These are phyloP conservation scores for Paramormyrops kingsleyae DNA, from an alignment of 2,113 vertebrate genomes.

Conservation along the genomic window DNA sequence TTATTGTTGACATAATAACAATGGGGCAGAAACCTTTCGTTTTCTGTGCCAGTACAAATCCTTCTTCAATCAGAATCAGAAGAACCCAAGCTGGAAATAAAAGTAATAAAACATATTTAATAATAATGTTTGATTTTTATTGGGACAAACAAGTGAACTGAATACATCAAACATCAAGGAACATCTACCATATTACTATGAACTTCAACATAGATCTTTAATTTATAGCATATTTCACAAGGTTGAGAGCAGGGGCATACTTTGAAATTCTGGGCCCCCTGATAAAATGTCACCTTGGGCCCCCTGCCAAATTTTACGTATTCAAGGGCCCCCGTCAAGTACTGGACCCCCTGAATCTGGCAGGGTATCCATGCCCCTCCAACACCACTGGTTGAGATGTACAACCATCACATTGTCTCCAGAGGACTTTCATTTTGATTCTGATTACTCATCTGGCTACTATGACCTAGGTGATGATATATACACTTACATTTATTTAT, in stretches of 20 bases:
- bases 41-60: conserved; percentile 87
- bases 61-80: conserved; percentile 85
- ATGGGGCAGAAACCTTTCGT: conserved; percentile 72
- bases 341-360: not conserved
- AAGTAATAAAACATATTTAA: not conserved
- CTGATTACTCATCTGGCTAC: not conserved
- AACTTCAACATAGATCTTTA: not conserved
- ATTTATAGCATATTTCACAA: not conserved
- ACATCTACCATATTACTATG: not conserved
- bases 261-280: not conserved
- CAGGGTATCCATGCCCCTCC: not conserved
- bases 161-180: not conserved
- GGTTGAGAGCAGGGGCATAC: not conserved
- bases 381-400: not conserved
- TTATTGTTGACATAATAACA: not conserved
- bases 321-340: not conserved
- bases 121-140: not conserved
- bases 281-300: not conserved
- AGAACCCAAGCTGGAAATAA: conserved; percentile 75
- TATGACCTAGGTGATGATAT: not conserved
- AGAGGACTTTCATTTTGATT: not conserved
- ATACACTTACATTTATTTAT: not conserved
- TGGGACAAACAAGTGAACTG: not conserved
- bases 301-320: not conserved
- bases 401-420: not conserved